Base-by-base conservation (phyloP, 2,113 vertebrate species). In the Nesogale talazaci region DNA sequence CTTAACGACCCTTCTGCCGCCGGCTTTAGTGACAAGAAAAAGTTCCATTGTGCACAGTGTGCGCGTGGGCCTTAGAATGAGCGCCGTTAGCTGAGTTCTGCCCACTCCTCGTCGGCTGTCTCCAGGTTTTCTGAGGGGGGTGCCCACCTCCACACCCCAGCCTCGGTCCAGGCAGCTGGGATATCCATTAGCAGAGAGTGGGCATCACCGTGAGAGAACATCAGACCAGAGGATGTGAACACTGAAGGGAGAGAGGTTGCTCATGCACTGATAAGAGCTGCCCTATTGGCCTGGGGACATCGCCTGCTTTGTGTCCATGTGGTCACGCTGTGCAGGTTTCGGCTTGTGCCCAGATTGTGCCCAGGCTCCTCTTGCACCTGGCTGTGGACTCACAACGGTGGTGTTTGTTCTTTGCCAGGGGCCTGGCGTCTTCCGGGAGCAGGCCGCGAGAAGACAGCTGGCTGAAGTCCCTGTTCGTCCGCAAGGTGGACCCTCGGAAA, bases 401-500 rank as follows among this genome's bases (percentile, higher is more conserved):
- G 12, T 56, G 19, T 94, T 91, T 94, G 27, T 86, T 89, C 7
- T 93, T 87, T 4, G 79, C 11, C 95, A 99, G 99, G 98, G 97
- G 93, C 25, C 96, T 99, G 87, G 97, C 96, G 3, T 98, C 95
- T 56, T 98, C 98, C 14, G 94, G 81, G 84, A 90, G 92, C 93
- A 98, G 97, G 92, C 95, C 96, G 75, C 94, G 98, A 31, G 99
- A 99, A 94, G 99, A 99, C 96, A 99, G 99, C 97, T 99, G 99
- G 99, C 97, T 99, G 81, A 99, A 99, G 96, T 99, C 99, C 20
- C 98, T 99, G 31, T 99, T 99, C 96, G 99, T 99, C 82, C 98
- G 99, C 95, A 99, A 99, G 90, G 99, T 99, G 2, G 99, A 99
- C 89, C 99, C 99, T 12, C 98, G 99, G 94, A 99, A 99, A 97